Percentiles rank a stretch among this genome's conserved stretches.
phyloP scores from a whole-genome alignment of 2,113 vertebrate genomes.

The Cyprinodon tularosa region DNA sequence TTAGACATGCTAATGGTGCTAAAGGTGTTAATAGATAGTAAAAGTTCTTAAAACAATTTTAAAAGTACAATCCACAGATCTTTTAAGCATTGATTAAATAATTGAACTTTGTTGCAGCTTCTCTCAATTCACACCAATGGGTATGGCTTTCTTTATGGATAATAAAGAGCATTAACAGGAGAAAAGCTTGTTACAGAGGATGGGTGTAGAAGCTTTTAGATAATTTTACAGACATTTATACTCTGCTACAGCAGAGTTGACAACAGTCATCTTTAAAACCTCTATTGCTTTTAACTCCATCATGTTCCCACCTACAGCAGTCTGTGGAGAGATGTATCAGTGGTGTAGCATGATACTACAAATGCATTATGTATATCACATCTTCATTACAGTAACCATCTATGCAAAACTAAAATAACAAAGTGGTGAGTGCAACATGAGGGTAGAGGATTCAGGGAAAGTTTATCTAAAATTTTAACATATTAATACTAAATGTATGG shows the following conservation, averaged over 20 bases:
- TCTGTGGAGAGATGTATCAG: too few species aligned
- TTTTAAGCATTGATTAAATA: neutral
- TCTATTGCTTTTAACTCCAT: neutral
- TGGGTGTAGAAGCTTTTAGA: too few species aligned
- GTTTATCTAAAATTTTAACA: too few species aligned
- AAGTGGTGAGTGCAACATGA: too few species aligned
- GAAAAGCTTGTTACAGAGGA: neutral
- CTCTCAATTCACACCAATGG: neutral
- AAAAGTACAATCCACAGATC: neutral
- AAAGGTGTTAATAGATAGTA: too few species aligned
- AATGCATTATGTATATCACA: too few species aligned
- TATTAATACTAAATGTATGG: neutral
- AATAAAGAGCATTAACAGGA: neutral
- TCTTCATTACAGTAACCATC: too few species aligned
- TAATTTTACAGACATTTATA: neutral
- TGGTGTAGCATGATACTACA: too few species aligned
- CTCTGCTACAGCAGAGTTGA: neutral
- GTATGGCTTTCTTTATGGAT: neutral
- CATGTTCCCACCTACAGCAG: neutral
- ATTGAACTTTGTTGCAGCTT: neutral
- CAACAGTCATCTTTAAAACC: neutral
- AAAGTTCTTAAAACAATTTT: too few species aligned
- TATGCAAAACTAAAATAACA: too few species aligned
- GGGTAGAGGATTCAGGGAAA: too few species aligned
- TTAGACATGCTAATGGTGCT: too few species aligned